Evolutionary conservation across 2,797 vertebrate species (phyloP), one percentile per base, ranked within the genome.

Genomic region (Galagoides demidoff): DNA sequence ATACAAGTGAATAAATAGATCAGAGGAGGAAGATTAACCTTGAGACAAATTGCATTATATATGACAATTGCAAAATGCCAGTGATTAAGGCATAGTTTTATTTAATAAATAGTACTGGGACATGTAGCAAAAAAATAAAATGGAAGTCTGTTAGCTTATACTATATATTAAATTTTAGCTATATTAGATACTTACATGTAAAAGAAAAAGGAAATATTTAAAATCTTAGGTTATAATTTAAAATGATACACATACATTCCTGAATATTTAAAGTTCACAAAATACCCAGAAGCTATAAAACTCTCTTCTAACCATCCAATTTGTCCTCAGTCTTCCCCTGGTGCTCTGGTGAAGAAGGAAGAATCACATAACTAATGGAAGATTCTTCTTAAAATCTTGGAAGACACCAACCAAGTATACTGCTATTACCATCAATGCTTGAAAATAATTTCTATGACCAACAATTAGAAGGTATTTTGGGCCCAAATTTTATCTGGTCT

Each of bases 181-280:
- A 37, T 29, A 79, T 76, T 83, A 91, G 71, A 90, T 73, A 73
- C 9, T 29, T 43, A 83, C 85, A 45, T 73, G 66, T 34, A 85
- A 82, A 79, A 31, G 52, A 96, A 78, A 94, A 86, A 76, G 45
- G 49, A 77, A 34, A 76, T 19, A 37, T 19, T 45, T 63, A 87
- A 86, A 73, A 49, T 79, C 16, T 31, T 52, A 74, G 16, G 16
- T 68, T 92, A 70, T 37, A 57, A 84, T 71, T 93, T 81, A 37
- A 96, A 93, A 76, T 52, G 64, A 68, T 25, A 25, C 19, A 63
- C 16, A 10, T 12, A n/a, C 68, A 49, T 55, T 23, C 31, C 39
- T 66, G 85, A 63, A 59, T 73, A 76, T 16, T 49, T 71, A 49
- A 93, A 71, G 6, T 7, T 82, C 29, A 57, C 14, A 14, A 57